A percentile compares a stretch with the other conserved stretches of the same genome.
These are phyloP conservation scores for Dromaius novaehollandiae DNA, from an alignment of 2,113 vertebrate species.

Conservation along the genomic window DNA sequence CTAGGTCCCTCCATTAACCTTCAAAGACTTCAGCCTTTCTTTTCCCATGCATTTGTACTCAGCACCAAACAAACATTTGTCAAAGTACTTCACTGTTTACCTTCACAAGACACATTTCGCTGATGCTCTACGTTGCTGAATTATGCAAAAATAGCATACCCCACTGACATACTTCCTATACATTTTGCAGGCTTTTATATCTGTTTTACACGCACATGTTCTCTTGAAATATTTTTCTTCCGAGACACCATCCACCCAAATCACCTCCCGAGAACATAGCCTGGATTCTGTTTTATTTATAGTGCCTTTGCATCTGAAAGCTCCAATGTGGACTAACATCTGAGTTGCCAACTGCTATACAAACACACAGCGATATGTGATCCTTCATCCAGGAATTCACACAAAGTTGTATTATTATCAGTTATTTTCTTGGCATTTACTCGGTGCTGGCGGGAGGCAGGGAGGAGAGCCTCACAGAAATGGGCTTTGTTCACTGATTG, in stretches of 20 bases:
- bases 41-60: neutral
- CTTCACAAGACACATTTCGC: neutral
- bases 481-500: neutral
- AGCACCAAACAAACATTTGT: neutral
- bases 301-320: neutral
- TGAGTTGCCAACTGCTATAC: neutral
- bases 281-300: neutral
- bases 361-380: neutral
- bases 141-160: neutral
- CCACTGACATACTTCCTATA: neutral
- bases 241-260: neutral
- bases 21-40: neutral
- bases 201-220: neutral
- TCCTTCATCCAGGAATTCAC: neutral
- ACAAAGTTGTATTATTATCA: neutral
- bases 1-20: neutral
- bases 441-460: neutral
- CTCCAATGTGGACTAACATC: rapidly evolving
- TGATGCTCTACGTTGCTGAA: rapidly evolving
- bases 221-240: neutral
- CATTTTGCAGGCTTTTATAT: neutral
- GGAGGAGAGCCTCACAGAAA: neutral
- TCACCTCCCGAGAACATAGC: neutral
- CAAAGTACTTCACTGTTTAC: neutral
- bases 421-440: neutral